phyloP scores from a whole-genome alignment of 2,888 invertebrate genomes.

The Ichneumoninae sp. region DNA sequence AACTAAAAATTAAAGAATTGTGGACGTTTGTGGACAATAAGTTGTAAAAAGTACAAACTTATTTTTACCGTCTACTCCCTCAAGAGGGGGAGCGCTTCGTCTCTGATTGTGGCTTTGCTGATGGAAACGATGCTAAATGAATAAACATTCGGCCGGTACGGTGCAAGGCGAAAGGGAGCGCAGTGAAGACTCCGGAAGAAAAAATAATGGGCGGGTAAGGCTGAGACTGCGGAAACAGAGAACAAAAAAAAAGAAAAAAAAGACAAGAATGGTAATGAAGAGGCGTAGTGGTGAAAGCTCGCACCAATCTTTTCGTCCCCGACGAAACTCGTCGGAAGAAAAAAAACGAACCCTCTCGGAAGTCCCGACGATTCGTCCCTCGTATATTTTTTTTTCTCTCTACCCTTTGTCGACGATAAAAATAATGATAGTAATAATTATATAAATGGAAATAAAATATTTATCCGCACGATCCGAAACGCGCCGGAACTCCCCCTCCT shows the following conservation, averaged over 20 bases:
- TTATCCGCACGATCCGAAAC: conserved; percentile 23
- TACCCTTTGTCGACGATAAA: conserved; percentile 8
- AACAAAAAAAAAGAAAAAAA: neutral
- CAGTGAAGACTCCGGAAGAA: conserved; percentile 8
- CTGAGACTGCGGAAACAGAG: neutral
- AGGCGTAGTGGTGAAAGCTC: conserved; percentile 34
- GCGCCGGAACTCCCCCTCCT: neutral
- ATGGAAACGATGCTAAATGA: conserved; percentile 42
- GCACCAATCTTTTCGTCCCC: conserved; percentile 30
- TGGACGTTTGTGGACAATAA: too few species aligned
- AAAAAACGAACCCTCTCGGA: conserved; percentile 36
- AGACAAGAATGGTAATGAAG: conserved; percentile 36
- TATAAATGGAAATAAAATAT: conserved; percentile 28
- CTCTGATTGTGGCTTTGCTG: conserved; percentile 17
- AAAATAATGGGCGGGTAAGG: conserved; percentile 4
- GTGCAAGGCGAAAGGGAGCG: conserved; percentile 9
- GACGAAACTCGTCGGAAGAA: conserved; percentile 7
- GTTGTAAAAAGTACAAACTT: too few species aligned
- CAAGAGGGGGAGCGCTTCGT: neutral
- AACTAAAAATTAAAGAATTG: too few species aligned
- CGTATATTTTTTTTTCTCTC: conserved; percentile 28
- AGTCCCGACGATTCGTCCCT: conserved; percentile 40
- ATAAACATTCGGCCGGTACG: conserved; percentile 46
- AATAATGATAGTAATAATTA: neutral
- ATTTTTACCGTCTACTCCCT: too few species aligned